phyloP scores from a whole-genome alignment of 2,888 invertebrate species.

The Ormyrus pomaceus region DNA sequence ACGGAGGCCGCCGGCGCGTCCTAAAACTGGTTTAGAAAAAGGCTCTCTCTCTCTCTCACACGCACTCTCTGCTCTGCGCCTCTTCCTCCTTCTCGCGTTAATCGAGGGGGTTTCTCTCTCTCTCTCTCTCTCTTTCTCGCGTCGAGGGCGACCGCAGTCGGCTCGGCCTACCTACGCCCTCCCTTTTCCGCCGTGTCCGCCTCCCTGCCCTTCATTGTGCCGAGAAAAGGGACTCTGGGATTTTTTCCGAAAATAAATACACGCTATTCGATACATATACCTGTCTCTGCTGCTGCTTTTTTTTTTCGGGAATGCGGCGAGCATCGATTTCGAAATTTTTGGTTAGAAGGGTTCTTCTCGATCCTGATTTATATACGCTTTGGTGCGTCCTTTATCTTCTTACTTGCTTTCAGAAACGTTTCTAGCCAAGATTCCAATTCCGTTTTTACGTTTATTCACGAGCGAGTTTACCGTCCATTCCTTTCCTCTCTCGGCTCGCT shows the following conservation, averaged over 20 bases:
- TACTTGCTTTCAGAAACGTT: too few relatives aligned
- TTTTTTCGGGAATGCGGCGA: not conserved
- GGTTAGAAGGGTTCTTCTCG: not conserved
- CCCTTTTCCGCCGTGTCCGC: slow-evolving; percentile 24
- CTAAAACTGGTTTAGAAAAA: slow-evolving; percentile 73
- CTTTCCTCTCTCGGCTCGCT: too few relatives aligned
- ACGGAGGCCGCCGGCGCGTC: slow-evolving; percentile 60
- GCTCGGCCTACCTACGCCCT: not conserved
- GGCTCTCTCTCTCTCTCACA: not conserved
- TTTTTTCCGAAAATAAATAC: slow-evolving; percentile 37
- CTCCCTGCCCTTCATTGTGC: not conserved
- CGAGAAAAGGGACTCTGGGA: not conserved
- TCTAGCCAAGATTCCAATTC: too few relatives aligned
- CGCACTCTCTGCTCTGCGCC: not conserved
- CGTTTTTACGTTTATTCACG: too few relatives aligned
- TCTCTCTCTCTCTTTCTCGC: not conserved
- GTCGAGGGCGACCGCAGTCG: slow-evolving; percentile 28
- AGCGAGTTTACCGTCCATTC: too few relatives aligned
- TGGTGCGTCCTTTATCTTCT: too few relatives aligned
- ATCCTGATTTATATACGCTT: too few relatives aligned
- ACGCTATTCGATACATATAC: not conserved
- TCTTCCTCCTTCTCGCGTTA: slow-evolving; percentile 11
- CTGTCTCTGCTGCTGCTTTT: not conserved
- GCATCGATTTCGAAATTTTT: not conserved
- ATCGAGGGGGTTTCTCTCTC: slow-evolving; percentile 31